phyloP scores from a whole-genome alignment of 2,888 invertebrate genomes.

The Aspidiotus rigidus region DNA sequence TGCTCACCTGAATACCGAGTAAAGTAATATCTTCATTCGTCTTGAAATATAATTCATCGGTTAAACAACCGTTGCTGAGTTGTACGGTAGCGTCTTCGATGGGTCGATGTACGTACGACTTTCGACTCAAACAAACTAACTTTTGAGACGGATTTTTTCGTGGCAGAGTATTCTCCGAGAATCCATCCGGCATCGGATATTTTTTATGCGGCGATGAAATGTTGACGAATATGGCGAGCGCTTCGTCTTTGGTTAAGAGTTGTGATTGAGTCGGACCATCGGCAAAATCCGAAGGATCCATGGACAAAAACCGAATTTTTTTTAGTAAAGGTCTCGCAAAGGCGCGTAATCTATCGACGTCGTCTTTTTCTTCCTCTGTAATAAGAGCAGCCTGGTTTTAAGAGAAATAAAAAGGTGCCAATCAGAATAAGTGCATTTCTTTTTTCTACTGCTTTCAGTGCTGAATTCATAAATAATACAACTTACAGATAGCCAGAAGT shows the following conservation, averaged over 20 bases:
- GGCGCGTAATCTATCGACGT: slow-evolving; percentile 36
- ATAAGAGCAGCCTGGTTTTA: not conserved
- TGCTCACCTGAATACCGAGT: slow-evolving; percentile 19
- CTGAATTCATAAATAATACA: not conserved
- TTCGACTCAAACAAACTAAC: slow-evolving; percentile 8
- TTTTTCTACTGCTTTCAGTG: not conserved
- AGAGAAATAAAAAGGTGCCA: not conserved
- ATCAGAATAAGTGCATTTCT: not conserved
- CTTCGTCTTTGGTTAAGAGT: slow-evolving; percentile 65
- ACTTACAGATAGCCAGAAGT: not conserved
- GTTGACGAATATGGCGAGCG: slow-evolving; percentile 72
- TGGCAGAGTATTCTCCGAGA: slow-evolving; percentile 47
- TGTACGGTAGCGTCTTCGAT: slow-evolving; percentile 11
- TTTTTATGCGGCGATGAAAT: slow-evolving; percentile 62
- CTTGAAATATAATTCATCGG: slow-evolving; percentile 14
- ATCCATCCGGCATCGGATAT: slow-evolving; percentile 63
- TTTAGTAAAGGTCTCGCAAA: slow-evolving; percentile 49
- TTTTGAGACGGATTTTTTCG: slow-evolving; percentile 30
- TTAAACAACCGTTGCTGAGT: slow-evolving; percentile 10
- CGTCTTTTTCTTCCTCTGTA: slow-evolving; percentile 32
- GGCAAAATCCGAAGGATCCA: slow-evolving; percentile 72
- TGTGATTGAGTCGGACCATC: slow-evolving; percentile 66
- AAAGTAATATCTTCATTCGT: slow-evolving; percentile 20
- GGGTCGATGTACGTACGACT: slow-evolving; percentile 9
- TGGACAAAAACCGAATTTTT: slow-evolving; percentile 69